Base-by-base conservation (phyloP, 2,888 invertebrate species). In the Drosophila subsilvestris region DNA sequence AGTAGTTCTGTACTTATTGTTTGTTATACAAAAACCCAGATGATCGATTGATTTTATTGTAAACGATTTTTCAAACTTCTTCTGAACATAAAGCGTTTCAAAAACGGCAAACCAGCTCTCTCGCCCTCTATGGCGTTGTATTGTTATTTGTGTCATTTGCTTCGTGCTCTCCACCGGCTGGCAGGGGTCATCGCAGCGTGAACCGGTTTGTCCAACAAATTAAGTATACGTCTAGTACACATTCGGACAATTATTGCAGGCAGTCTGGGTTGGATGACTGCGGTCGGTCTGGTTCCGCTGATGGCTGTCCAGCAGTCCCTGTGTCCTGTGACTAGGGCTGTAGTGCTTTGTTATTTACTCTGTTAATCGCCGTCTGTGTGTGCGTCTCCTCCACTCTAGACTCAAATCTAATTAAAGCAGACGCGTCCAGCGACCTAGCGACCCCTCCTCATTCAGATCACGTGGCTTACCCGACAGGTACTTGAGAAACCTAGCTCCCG, bases 11-110 rank as follows among this genome's bases (percentile, higher is more conserved):
- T 83, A 85, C 80, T 83, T 83, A 83, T 83, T 83, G 82, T 85
- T 83, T 83, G 85, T 83, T 83, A 80, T 82, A 84, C 82, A 82
- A 83, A 80, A 80, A 68, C 66, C 71, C 29, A 69, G 71, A 79
- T 69, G 69, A 62, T 78, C 48, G 59, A 74, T 63, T 76, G 67
- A 80, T 74, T 79, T 65, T 69, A 83, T 70, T 79, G 81, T 81
- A 84, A 76, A 81, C 63, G 63, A 61, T 74, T 74, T 66, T 71
- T 69, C 54, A 60, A 60, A 55, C 74, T 68, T 73, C 67, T 68
- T 70, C 48, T 51, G 61, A 81, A 78, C 69, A 82, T 80, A 77
- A 82, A 84, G 44, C 72, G 69, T 78, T 75, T 76, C 29, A 57
- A 70, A 78, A 81, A 78, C 68, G 51, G 63, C 51, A 47, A 62